phyloP scores from a whole-genome alignment of 1,140 invertebrate genomes.

The Himalopsyche phryganea region DNA sequence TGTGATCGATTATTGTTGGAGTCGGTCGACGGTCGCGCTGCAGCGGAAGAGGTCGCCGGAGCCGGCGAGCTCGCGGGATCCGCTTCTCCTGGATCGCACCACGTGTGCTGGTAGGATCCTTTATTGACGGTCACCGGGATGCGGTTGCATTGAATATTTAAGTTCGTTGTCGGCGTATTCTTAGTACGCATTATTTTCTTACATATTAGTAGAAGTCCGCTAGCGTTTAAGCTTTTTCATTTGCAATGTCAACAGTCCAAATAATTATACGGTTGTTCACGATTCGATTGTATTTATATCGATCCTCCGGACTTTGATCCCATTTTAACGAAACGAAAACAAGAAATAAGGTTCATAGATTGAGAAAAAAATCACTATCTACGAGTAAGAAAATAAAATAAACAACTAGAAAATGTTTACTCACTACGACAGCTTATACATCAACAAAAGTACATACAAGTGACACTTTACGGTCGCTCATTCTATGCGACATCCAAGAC shows the following conservation, averaged over 20 bases:
- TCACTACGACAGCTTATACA: no score
- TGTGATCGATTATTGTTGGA: conserved; percentile 32
- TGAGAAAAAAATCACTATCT: neutral
- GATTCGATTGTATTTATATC: no score
- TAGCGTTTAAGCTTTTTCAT: no score
- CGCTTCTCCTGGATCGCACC: neutral
- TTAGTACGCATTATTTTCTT: conserved; percentile 32
- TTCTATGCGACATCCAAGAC: no score
- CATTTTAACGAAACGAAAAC: conserved; percentile 3
- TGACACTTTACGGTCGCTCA: no score
- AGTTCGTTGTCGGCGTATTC: conserved; percentile 29
- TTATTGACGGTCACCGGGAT: neutral
- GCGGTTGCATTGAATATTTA: conserved; percentile 1
- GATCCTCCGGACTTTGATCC: conserved; percentile 19
- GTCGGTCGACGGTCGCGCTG: conserved; percentile 19
- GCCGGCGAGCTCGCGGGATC: neutral
- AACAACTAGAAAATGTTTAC: neutral
- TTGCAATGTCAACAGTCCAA: no score
- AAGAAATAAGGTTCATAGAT: neutral
- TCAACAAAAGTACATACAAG: neutral
- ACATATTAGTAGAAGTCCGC: conserved; percentile 6
- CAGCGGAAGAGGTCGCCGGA: neutral
- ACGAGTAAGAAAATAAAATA: neutral
- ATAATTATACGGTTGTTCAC: no score
- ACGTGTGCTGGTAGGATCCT: neutral